Percentiles rank a stretch among this genome's conserved stretches.
Evolutionary conservation across 2,797 vertebrate species (phyloP).

Genomic region (Clangula hyemalis): DNA sequence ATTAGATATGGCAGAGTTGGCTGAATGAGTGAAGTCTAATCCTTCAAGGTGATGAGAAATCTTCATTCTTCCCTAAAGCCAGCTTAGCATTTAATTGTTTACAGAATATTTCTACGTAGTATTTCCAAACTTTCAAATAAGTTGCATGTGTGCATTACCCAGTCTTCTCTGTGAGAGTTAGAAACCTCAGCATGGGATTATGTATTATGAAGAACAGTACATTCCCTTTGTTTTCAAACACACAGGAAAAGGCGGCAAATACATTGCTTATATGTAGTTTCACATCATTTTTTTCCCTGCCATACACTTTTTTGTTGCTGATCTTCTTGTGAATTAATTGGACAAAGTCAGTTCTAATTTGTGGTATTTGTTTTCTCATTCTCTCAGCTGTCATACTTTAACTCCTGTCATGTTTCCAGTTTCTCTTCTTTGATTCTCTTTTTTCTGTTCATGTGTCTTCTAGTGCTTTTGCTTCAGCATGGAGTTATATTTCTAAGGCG

Average conservation of each 20-base stretch:
- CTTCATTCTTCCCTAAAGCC: neutral
- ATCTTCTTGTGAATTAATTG: neutral
- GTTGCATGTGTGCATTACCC: neutral
- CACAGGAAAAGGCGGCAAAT: neutral
- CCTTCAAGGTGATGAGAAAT: neutral
- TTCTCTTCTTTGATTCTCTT: slow-evolving; percentile 3
- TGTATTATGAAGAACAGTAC: neutral
- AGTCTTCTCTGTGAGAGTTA: neutral
- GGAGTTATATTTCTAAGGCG: neutral
- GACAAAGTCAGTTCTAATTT: slow-evolving; percentile 1
- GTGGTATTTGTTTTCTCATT: slow-evolving; percentile 5
- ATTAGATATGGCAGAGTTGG: neutral
- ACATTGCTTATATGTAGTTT: neutral
- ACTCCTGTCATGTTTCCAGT: neutral
- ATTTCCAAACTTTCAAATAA: neutral
- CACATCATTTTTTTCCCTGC: neutral
- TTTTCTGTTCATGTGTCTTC: neutral
- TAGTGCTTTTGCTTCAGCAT: neutral
- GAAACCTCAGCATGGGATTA: neutral
- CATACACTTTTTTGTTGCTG: neutral
- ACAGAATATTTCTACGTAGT: neutral
- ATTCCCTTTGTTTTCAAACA: neutral
- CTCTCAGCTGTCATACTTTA: slow-evolving; percentile 4
- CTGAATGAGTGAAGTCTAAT: neutral
- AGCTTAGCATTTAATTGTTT: neutral